Evolutionary conservation across 1,140 invertebrate genomes (phyloP), one percentile per base, ranked within the genome.

Genomic region (Lethrus apterus): DNA sequence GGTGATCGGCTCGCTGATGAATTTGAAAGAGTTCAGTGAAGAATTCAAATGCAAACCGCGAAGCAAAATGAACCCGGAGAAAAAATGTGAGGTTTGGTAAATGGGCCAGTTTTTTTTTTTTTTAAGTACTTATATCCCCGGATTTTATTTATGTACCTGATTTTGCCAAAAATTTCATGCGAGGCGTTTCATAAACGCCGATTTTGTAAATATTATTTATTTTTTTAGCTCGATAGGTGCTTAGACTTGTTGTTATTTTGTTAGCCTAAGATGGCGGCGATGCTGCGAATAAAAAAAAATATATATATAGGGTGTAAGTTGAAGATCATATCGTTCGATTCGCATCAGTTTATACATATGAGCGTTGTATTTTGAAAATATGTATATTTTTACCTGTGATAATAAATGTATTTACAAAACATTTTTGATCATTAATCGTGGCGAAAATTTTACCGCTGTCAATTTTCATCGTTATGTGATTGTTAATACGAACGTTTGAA

Each of bases 21-120:
- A 98, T 67, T 75, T 93, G 35, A 73, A 76, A 42, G 91, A 95
- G 57, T 98, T 98, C 68, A 78, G 90, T 1, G 66, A 80, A 32
- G 84, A 86, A 43, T 97, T 93, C 64, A 76, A 84, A n/a, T 98
- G 94, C 65, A 73, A 79, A 3, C 48, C 69, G 3, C 83, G 80
- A 4, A 79, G 83, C 1, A 78, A 75, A 47, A 95, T 97, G 91
- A 96, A 97, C 69, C 92, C 93, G 9, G 66, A 67, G 23, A 74
- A 88, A 4, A 96, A 95, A 66, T 97, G 93, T 64, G 84, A 86
- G 62, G 83, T 97, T 34, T 97, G 93, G 93, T 97, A 84, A 76
- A 52, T 29, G 24, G 11, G 43, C 18, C 2, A 31, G n/a, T 4
- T 18, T 36, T n/a, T n/a, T n/a, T n/a, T n/a, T n/a, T 26, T 26